Conservation (phyloP, 2,888 invertebrate genomes). For the Antheraea assamensis region DNA sequence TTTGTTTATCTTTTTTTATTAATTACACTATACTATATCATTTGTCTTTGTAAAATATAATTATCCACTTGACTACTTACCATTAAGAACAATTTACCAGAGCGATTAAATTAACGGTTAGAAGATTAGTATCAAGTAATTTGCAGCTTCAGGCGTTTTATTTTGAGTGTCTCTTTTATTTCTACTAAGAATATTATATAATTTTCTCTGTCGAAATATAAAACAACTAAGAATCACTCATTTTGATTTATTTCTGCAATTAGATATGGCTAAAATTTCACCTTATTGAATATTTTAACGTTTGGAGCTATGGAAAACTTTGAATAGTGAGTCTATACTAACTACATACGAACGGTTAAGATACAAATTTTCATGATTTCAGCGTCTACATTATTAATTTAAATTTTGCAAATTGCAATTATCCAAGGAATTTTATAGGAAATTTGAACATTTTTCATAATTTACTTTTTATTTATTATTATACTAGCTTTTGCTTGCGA, state of each 20-base stretch:
- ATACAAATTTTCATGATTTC: background rate
- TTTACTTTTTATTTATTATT: no score
- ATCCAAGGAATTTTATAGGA: background rate
- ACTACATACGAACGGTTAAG: background rate
- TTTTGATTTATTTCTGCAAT: background rate
- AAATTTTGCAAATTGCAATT: background rate
- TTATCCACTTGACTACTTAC: slow-evolving; percentile 30
- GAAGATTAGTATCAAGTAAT: slow-evolving; percentile 34
- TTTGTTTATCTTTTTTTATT: background rate
- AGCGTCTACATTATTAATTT: background rate
- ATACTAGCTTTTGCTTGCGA: no score
- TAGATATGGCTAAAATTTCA: background rate
- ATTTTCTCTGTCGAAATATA: background rate
- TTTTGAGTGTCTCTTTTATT: slow-evolving; percentile 27
- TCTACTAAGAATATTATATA: background rate
- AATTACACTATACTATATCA: slow-evolving; percentile 25
- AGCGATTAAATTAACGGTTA: slow-evolving; percentile 33
- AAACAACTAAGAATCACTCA: background rate
- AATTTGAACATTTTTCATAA: no score
- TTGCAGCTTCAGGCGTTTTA: slow-evolving; percentile 33
- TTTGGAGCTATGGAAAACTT: background rate
- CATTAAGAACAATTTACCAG: slow-evolving; percentile 42
- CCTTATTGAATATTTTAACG: background rate
- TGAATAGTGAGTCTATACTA: background rate
- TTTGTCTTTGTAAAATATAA: slow-evolving; percentile 33